Conservation (phyloP, 2,797 vertebrate species). For the Hemibagrus guttatus region DNA sequence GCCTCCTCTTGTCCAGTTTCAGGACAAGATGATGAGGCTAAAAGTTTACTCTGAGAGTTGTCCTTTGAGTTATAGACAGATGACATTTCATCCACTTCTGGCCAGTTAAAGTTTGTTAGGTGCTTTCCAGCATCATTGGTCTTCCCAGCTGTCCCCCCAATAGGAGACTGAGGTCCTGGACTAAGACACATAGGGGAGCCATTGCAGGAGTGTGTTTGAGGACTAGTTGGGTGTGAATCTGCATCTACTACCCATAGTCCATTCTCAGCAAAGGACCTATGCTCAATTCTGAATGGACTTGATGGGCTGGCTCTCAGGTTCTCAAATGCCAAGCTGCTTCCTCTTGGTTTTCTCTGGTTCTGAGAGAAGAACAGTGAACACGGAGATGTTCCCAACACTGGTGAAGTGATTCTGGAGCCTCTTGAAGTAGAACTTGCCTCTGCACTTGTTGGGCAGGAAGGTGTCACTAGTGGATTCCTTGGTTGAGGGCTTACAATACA, state of each 20-base stretch:
- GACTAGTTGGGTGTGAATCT: constrained; percentile 60
- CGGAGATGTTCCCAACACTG: constrained; percentile 43
- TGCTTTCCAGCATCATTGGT: constrained; percentile 61
- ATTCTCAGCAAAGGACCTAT: constrained; percentile 64
- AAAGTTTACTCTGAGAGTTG: constrained; percentile 38
- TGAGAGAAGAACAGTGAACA: constrained; percentile 50
- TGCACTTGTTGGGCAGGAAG: constrained; percentile 48
- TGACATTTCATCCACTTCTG: constrained; percentile 71
- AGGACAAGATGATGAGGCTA: constrained; percentile 41
- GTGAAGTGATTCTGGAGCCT: constrained; percentile 51
- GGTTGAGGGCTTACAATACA: constrained; percentile 70
- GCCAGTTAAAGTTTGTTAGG: constrained; percentile 72
- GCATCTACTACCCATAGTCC: constrained; percentile 58
- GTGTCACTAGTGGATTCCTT: constrained; percentile 57
- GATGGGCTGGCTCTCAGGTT: constrained; percentile 59
- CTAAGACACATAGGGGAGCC: constrained; percentile 64
- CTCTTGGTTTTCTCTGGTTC: constrained; percentile 54
- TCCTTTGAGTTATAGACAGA: constrained; percentile 64
- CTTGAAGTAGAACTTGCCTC: constrained; percentile 43
- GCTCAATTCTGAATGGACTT: constrained; percentile 56
- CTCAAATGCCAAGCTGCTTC: constrained; percentile 58
- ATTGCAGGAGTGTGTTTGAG: constrained; percentile 59
- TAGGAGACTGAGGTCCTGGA: constrained; percentile 57
- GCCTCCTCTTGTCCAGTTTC: constrained; percentile 60
- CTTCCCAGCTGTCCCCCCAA: constrained; percentile 53